phyloP scores from a whole-genome alignment of 2,797 vertebrate genomes.

The Protosalanx chinensis region DNA sequence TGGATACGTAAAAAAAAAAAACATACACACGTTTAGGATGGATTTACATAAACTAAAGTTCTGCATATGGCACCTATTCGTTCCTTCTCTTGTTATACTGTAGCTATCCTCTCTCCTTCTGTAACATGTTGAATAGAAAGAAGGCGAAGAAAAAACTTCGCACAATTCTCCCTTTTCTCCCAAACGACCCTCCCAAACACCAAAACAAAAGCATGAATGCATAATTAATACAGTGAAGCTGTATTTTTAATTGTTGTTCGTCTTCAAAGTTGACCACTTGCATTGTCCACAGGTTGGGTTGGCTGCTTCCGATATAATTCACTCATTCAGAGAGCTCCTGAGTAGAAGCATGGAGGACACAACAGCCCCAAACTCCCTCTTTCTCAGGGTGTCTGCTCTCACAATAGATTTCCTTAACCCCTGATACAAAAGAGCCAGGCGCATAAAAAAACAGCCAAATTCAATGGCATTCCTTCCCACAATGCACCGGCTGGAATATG shows the following conservation, averaged over 20 bases:
- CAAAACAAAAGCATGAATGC: constrained; percentile 64
- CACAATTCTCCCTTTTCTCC: constrained; percentile 27
- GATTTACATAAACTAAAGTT: too few relatives aligned
- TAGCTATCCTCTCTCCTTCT: constrained; percentile 39
- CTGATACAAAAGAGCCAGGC: constrained; percentile 70
- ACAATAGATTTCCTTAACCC: constrained; percentile 75
- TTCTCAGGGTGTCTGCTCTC: constrained; percentile 73
- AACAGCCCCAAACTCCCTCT: constrained; percentile 68
- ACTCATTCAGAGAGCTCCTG: constrained; percentile 58
- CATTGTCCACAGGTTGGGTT: constrained; percentile 69
- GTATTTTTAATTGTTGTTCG: constrained; percentile 69
- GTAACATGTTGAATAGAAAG: constrained; percentile 54
- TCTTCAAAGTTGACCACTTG: constrained; percentile 68
- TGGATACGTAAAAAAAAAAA: too few relatives aligned
- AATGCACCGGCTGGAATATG: constrained; percentile 63
- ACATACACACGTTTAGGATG: not conserved
- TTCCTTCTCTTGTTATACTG: constrained; percentile 8
- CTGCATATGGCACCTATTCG: not conserved
- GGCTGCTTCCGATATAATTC: constrained; percentile 71
- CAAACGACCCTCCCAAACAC: constrained; percentile 8
- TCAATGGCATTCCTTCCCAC: constrained; percentile 76
- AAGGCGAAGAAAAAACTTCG: not conserved
- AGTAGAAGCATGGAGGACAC: constrained; percentile 68
- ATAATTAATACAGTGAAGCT: constrained; percentile 71
- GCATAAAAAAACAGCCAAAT: constrained; percentile 72